Evolutionary conservation across 2,888 invertebrate species (phyloP).

Genomic region (Netelia fuscicornis): DNA sequence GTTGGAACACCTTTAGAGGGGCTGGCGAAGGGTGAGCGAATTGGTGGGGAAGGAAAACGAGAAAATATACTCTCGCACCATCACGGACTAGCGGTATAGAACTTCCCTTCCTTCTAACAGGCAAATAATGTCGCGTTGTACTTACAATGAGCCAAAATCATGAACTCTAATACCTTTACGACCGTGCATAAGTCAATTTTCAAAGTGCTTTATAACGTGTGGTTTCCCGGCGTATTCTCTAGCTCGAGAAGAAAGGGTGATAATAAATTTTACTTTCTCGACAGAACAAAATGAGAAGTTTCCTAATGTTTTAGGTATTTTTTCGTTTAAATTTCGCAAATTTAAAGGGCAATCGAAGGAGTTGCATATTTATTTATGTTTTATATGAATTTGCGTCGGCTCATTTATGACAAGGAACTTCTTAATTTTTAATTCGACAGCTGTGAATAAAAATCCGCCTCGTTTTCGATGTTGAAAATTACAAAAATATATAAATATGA

Average conservation of each 20-base stretch:
- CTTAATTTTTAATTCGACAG: too few species aligned
- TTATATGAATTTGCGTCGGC: too few species aligned
- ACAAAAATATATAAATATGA: neutral
- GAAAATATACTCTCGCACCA: constrained; percentile 73
- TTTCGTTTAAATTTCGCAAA: constrained; percentile 1
- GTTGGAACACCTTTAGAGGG: constrained; percentile 4
- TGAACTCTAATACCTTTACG: constrained; percentile 77
- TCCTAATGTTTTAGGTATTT: constrained; percentile 6
- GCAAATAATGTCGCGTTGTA: constrained; percentile 79
- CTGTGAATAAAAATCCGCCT: too few species aligned
- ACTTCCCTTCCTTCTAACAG: constrained; percentile 70
- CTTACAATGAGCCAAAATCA: constrained; percentile 76
- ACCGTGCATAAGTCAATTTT: constrained; percentile 69
- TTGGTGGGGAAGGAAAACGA: constrained; percentile 45
- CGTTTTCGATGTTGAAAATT: neutral
- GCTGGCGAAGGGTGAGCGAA: too few species aligned
- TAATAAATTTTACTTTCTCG: constrained; percentile 52
- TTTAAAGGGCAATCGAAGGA: constrained; percentile 25
- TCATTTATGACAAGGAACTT: too few species aligned
- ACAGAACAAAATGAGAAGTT: constrained; percentile 8
- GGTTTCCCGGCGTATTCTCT: constrained; percentile 39
- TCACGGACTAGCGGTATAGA: constrained; percentile 68
- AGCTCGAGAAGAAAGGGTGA: constrained; percentile 31
- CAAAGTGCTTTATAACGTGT: constrained; percentile 51
- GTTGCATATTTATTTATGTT: neutral